Percentiles rank a stretch among this genome's conserved stretches.
Conservation (phyloP, 1,140 invertebrate genomes). For the Dryas iulia region DNA sequence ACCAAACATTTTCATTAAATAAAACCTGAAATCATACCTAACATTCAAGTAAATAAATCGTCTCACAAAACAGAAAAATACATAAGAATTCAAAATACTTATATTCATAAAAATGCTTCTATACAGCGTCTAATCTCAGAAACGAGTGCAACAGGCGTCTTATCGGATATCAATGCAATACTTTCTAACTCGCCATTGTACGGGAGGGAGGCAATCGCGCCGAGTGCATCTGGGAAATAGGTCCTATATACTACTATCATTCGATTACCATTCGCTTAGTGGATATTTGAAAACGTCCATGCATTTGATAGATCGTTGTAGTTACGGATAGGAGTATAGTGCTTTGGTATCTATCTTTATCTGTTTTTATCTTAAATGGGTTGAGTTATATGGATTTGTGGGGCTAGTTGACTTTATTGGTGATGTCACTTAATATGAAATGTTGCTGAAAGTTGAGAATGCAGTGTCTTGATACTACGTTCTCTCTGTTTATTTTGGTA, state of each 20-base stretch:
- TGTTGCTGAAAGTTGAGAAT: neutral
- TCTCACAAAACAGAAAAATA: no score
- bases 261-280: conserved; percentile 14
- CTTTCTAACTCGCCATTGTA: conserved; percentile 26
- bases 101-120: conserved; percentile 18
- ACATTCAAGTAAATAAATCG: neutral
- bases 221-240: conserved; percentile 24
- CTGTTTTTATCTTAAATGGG: neutral
- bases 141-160: conserved; percentile 30
- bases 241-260: conserved; percentile 12
- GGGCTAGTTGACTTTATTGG: no score
- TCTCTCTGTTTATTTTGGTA: no score
- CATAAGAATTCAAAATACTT: neutral
- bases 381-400: neutral
- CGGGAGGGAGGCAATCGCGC: conserved; percentile 21
- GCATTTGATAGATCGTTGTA: neutral
- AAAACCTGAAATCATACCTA: neutral
- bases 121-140: conserved; percentile 22
- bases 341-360: neutral
- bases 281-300: conserved; percentile 1
- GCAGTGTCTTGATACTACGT: no score
- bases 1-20: no score
- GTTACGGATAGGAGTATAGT: neutral
- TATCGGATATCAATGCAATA: conserved; percentile 27
- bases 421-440: no score